These are phyloP conservation scores for Gasteruption jaculator DNA, from an alignment of 2,888 invertebrate species.

Conservation along the genomic window DNA sequence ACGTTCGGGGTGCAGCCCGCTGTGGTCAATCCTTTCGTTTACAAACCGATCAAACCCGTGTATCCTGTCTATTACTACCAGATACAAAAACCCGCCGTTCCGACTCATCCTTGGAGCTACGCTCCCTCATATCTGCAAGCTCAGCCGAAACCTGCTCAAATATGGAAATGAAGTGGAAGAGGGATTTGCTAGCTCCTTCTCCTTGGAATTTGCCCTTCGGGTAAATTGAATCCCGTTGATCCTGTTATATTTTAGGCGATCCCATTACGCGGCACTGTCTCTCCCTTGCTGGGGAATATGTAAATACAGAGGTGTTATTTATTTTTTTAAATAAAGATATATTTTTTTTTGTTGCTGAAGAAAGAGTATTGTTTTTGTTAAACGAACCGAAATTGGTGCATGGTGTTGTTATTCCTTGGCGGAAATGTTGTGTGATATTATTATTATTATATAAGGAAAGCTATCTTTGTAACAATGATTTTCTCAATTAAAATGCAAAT, in stretches of 20 bases:
- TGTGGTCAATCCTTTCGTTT: conserved; percentile 31
- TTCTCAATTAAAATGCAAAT: no score
- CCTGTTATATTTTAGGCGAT: conserved; percentile 3
- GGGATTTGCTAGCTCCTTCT: not conserved
- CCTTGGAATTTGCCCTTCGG: not conserved
- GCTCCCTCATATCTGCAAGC: conserved; percentile 37
- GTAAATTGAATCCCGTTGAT: not conserved
- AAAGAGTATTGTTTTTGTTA: not conserved
- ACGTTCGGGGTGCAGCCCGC: conserved; percentile 34
- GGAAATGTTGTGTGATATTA: no score
- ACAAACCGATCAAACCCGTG: conserved; percentile 41
- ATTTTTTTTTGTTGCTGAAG: not conserved
- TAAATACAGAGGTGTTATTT: conserved; percentile 35
- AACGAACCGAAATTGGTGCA: not conserved
- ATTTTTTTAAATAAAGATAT: conserved; percentile 28
- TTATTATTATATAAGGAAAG: no score
- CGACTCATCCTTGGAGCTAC: conserved; percentile 41
- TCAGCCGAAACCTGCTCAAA: conserved; percentile 31
- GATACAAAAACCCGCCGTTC: conserved; percentile 32
- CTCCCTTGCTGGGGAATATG: conserved; percentile 23
- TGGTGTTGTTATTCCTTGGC: not conserved
- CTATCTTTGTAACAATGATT: no score
- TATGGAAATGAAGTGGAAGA: conserved; percentile 33
- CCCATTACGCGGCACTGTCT: conserved; percentile 1
- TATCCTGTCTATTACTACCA: conserved; percentile 42